Conservation (phyloP, 2,888 invertebrate species). For the Nephrocerus scutellatus region DNA sequence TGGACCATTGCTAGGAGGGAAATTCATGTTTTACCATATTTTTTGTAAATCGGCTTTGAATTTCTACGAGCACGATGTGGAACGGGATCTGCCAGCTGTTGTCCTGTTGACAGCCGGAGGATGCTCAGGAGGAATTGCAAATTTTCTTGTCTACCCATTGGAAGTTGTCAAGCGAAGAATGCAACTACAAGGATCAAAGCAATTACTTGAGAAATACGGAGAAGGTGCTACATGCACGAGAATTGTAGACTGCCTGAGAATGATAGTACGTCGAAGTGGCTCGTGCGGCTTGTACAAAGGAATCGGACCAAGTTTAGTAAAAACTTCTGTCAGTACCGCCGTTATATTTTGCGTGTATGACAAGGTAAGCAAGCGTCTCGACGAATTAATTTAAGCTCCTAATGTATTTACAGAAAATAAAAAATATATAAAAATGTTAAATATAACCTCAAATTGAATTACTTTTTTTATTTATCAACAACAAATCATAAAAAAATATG, state of each 20-base stretch:
- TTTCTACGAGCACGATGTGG: neutral
- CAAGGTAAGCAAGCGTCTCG: slow-evolving; percentile 7
- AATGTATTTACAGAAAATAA: neutral
- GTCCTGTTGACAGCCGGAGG: slow-evolving; percentile 8
- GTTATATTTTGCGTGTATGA: slow-evolving; percentile 12
- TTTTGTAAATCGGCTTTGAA: slow-evolving; percentile 1
- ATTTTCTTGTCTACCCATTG: slow-evolving; percentile 8
- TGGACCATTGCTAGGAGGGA: slow-evolving; percentile 9
- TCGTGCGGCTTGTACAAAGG: slow-evolving; percentile 10
- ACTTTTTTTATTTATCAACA: too few species aligned
- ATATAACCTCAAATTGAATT: neutral
- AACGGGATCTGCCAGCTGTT: slow-evolving; percentile 1
- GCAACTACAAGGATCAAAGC: neutral
- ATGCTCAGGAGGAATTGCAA: slow-evolving; percentile 7
- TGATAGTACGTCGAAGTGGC: slow-evolving; percentile 4
- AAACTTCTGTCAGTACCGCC: slow-evolving; percentile 10
- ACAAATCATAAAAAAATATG: too few species aligned
- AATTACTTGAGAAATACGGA: neutral
- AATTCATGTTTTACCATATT: slow-evolving; percentile 13
- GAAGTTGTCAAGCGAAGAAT: slow-evolving; percentile 15
- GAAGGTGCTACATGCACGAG: neutral
- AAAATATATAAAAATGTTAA: neutral
- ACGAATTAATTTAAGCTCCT: too few species aligned
- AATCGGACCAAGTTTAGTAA: slow-evolving; percentile 9
- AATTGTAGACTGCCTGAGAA: slow-evolving; percentile 1